phyloP scores from a whole-genome alignment of 2,113 vertebrate species.

The Menidia beryllina region DNA sequence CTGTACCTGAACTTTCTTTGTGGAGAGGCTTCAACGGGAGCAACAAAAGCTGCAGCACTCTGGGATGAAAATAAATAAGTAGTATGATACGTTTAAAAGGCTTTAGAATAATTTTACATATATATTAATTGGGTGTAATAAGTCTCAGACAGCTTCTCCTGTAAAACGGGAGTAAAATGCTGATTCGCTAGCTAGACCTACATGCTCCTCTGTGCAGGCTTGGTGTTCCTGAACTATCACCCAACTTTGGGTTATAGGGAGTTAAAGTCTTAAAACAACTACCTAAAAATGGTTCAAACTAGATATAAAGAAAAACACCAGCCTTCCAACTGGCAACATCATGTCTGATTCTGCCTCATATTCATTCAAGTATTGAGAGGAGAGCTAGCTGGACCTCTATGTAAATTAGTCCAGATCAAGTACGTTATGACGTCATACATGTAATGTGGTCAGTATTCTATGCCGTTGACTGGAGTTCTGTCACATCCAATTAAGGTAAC shows the following conservation, averaged over 20 bases:
- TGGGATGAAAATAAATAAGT: conserved; percentile 84
- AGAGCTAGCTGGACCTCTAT: conserved; percentile 60
- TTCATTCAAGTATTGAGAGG: conserved; percentile 68
- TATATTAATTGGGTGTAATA: conserved; percentile 83
- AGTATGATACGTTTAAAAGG: conserved; percentile 66
- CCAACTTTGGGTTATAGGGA: conserved; percentile 58
- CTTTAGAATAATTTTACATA: conserved; percentile 80
- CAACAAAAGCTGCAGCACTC: conserved; percentile 58
- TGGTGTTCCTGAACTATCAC: conserved; percentile 67
- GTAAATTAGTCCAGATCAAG: conserved; percentile 57
- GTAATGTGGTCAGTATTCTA: conserved; percentile 12
- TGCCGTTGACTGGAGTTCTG: conserved; percentile 28
- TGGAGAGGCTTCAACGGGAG: conserved; percentile 52
- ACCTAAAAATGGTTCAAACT: conserved; percentile 64
- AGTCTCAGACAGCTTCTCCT: conserved; percentile 80
- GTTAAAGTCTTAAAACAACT: conserved; percentile 73
- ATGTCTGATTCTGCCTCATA: conserved; percentile 59
- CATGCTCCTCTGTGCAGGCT: conserved; percentile 67
- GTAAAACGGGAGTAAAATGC: conserved; percentile 84
- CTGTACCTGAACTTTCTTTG: conserved; percentile 41
- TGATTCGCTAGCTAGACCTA: conserved; percentile 79
- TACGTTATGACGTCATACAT: conserved; percentile 32
- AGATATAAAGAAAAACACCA: conserved; percentile 65
- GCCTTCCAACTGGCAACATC: conserved; percentile 54
- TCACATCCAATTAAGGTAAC: conserved; percentile 49